phyloP scores from a whole-genome alignment of 64 coral and sea anemone species.

The Cladopsammia gracilis region DNA sequence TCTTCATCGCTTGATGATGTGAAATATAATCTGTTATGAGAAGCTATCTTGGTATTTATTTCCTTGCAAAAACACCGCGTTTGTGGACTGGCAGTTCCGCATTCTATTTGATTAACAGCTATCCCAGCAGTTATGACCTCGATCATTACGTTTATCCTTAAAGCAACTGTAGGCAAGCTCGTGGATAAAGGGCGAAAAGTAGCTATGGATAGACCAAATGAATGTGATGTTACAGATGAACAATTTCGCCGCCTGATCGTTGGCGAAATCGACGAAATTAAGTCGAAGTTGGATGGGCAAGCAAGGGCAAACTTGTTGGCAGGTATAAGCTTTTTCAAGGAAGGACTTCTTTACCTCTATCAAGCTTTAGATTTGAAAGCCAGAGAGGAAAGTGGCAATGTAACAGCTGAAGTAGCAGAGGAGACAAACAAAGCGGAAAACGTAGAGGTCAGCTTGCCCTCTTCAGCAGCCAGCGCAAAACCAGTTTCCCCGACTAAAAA shows the following conservation, averaged over 20 bases:
- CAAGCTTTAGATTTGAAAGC: background rate
- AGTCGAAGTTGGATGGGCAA: constrained; percentile 65
- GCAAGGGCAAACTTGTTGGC: constrained; percentile 48
- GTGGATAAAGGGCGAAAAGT: constrained; percentile 10
- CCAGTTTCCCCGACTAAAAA: background rate
- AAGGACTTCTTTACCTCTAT: constrained; percentile 54
- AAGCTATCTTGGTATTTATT: too few relatives aligned
- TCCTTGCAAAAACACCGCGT: too few relatives aligned
- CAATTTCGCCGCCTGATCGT: constrained; percentile 59
- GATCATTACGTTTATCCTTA: too few relatives aligned
- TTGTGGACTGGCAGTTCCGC: too few relatives aligned
- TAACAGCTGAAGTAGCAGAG: background rate
- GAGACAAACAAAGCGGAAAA: background rate
- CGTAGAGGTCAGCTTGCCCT: background rate
- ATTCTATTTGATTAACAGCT: too few relatives aligned
- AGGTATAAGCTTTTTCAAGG: constrained; percentile 65
- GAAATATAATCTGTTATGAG: too few relatives aligned
- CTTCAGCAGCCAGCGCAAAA: background rate
- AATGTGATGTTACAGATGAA: constrained; percentile 49
- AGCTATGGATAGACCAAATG: constrained; percentile 1
- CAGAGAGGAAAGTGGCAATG: background rate
- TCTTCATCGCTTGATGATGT: too few relatives aligned
- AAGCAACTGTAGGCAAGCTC: background rate
- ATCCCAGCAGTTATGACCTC: too few relatives aligned
- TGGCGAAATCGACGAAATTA: constrained; percentile 58